Percentiles rank a stretch among this genome's conserved stretches.
phyloP scores from a whole-genome alignment of 2,113 vertebrate species.

The Equus przewalskii region DNA sequence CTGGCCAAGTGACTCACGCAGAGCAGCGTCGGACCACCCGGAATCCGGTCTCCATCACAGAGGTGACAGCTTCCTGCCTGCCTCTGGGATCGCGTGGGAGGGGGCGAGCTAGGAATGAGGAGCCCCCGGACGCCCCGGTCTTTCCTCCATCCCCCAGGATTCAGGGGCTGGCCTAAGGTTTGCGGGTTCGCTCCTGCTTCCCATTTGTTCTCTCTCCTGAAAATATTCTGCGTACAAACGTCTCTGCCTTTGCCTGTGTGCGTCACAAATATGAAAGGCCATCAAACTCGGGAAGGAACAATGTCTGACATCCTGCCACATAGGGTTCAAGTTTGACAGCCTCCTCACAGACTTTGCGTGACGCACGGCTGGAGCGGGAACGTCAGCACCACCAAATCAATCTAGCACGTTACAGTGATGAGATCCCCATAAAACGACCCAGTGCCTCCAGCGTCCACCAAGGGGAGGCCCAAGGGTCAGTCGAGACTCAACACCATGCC shows the following conservation, averaged over 20 bases:
- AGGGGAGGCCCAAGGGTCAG: no score
- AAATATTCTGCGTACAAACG: background rate
- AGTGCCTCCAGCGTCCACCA: fast-evolving
- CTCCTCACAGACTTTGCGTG: constrained; percentile 11
- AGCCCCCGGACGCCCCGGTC: fast-evolving
- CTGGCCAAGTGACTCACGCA: background rate
- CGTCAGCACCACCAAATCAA: background rate
- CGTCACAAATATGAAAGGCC: background rate
- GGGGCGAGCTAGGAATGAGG: fast-evolving
- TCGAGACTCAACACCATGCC: fast-evolving
- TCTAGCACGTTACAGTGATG: fast-evolving
- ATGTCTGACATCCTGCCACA: fast-evolving
- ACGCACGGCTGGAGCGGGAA: background rate
- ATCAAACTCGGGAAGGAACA: background rate
- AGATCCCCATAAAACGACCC: background rate
- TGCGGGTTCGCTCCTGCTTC: fast-evolving
- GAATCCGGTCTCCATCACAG: background rate
- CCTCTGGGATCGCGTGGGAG: fast-evolving
- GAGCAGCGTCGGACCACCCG: background rate
- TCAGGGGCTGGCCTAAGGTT: background rate
- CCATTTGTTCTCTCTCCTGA: no score
- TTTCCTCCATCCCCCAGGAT: fast-evolving
- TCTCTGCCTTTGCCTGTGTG: fast-evolving
- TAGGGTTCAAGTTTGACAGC: background rate
- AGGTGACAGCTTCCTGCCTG: background rate